phyloP scores from a whole-genome alignment of 92 coral and sea anemone genomes.

The Anthopleura xanthogrammica region DNA sequence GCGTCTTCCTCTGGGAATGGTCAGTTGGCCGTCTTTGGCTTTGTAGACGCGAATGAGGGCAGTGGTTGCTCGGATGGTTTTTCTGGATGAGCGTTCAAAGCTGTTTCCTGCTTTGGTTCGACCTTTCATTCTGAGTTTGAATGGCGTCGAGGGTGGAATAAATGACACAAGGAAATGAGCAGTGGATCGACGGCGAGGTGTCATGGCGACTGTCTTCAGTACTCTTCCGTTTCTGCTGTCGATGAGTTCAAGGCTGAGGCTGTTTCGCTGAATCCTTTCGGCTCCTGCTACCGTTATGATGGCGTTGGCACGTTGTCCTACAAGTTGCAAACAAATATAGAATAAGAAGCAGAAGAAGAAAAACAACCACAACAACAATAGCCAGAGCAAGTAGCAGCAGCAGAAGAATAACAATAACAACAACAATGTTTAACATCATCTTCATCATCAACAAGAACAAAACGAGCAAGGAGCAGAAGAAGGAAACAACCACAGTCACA shows the following conservation, averaged over 20 bases:
- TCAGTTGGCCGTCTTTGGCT: conserved; percentile 68
- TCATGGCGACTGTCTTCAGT: conserved; percentile 37
- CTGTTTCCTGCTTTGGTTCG: conserved; percentile 56
- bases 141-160: conserved; percentile 62
- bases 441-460: too few species aligned
- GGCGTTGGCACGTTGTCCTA: conserved; percentile 55
- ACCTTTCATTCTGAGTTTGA: conserved; percentile 66
- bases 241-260: conserved; percentile 57
- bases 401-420: too few species aligned
- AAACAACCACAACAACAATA: too few species aligned
- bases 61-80: conserved; percentile 50
- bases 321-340: too few species aligned
- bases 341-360: too few species aligned
- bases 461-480: too few species aligned
- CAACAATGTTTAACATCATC: too few species aligned
- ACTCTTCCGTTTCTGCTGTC: conserved; percentile 30
- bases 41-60: conserved; percentile 57
- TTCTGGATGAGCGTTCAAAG: conserved; percentile 63
- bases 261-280: conserved; percentile 36
- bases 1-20: conserved; percentile 54
- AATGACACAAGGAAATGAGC: conserved; percentile 68
- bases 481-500: too few species aligned
- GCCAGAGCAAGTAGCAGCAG: too few species aligned
- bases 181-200: conserved; percentile 52
- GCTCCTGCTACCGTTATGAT: conserved; percentile 76